A percentile compares a stretch with the other conserved stretches of the same genome.
phyloP scores from a whole-genome alignment of 2,113 vertebrate genomes.

The Nannospalax galili region DNA sequence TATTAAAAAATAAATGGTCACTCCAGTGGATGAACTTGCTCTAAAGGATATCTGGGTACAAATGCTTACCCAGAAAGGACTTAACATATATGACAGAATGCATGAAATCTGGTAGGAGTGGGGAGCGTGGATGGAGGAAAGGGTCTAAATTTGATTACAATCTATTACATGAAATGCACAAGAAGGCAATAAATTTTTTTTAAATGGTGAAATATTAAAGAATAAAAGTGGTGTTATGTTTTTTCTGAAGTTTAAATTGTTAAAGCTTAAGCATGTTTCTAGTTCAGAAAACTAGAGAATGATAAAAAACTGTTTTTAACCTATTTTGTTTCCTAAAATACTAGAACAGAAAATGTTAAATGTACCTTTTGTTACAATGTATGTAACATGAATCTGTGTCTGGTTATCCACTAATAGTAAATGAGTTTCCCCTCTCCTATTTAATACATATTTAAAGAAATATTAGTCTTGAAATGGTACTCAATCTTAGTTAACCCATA shows the following conservation, averaged over 20 bases:
- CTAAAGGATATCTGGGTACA: too few species aligned
- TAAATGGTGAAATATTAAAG: background rate
- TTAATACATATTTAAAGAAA: slow-evolving; percentile 44
- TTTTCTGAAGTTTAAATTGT: slow-evolving; percentile 6
- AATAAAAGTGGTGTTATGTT: background rate
- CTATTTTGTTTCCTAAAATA: slow-evolving; percentile 26
- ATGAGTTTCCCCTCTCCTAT: background rate
- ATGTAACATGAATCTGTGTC: background rate
- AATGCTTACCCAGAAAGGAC: too few species aligned
- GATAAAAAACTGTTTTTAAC: background rate
- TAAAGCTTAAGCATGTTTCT: slow-evolving; percentile 49
- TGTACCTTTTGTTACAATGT: slow-evolving; percentile 20
- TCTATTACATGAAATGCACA: too few species aligned
- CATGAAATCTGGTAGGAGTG: too few species aligned
- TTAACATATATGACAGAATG: too few species aligned
- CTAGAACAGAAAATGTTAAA: background rate
- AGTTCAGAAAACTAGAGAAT: slow-evolving; percentile 52
- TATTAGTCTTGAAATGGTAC: slow-evolving; percentile 9
- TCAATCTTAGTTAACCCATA: slow-evolving; percentile 37
- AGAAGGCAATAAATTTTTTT: too few species aligned
- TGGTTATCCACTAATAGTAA: slow-evolving; percentile 45
- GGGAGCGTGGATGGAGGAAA: too few species aligned
- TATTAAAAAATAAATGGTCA: background rate
- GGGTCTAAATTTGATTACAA: too few species aligned
- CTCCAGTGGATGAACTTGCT: too few species aligned